Base-by-base conservation (phyloP, 2,888 invertebrate genomes). In the Chrysotoxum bicinctum region DNA sequence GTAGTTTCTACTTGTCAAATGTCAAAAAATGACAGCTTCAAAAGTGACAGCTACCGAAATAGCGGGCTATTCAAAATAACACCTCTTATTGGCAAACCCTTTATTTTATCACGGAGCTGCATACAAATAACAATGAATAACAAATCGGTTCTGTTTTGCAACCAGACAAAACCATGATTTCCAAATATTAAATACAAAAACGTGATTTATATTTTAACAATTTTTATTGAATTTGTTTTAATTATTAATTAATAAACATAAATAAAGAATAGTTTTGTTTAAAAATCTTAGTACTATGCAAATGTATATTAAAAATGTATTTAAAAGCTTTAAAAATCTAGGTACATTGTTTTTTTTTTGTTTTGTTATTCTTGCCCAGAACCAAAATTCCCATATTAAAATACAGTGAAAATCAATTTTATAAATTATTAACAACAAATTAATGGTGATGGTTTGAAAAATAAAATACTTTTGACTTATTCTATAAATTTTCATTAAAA, bases 311-410 rank as follows among this genome's bases (percentile, higher is more conserved):
- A 74, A 69, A 74, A 70, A 54, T 70, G 60, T 52, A 37, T 76
- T 80, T 62, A 79, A 84, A 84, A 84, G 70, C 84, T 79, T 58
- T 84, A 68, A 43, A 70, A 72, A 76, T 45, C 79, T 80, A 84
- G 80, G 84, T 84, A 84, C 84, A 79, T 72, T 79, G 79, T 54
- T 78, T 40, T 72, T 35, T 35, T 35, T 77, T 62, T 74, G 56
- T 56, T 7, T 37, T 66, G n/a, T 35, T 23, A 50, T 72, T 79
- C 75, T 76, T 72, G 50, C 75, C 75, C 84, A 66, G 45, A 68
- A 72, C 72, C 79, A 75, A 62, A 64, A 54, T 79, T 79, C 68
- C 50, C 58, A 58, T 50, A 64, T 64, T 60, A 50, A 76, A 76
- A 50, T 16, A 54, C 23, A 37, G 32, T 48, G 58, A 43, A 54